Evolutionary conservation across 2,113 vertebrate species (phyloP), one percentile per base, ranked within the genome.

Genomic region (Telmatochromis sp.): DNA sequence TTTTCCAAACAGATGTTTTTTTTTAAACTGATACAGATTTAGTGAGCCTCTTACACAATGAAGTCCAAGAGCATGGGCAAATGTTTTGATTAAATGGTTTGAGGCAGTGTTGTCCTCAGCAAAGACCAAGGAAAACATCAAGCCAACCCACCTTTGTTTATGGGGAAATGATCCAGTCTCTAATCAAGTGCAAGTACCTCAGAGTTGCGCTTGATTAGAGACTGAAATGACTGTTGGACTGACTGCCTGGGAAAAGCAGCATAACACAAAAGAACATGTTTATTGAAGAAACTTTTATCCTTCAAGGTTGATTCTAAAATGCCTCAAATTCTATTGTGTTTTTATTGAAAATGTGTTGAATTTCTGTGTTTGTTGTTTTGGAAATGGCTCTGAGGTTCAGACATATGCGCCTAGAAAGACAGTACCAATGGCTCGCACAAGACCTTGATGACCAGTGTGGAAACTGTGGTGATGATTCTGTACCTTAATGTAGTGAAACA

Each of bases 381-480:
- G 7, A 65, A 65, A 37, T 37, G 19, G 60, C 10, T 65, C 33
- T 37, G 31, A 35, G 58, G 1, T n/a, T 63, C 58, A 35, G 58
- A 63, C 58, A 63, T 12, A 19, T 17, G 58, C 17, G 2, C 31
- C 31, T 63, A 63, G 31, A 65, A 65, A 35, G 31, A 65, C 9
- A 65, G 3, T 65, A 35, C 31, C 58, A 65, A 35, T 65, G 17
- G 60, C 60, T 35, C 3, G 0, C 60, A 65, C 31, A 35, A n/a
- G 60, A 0, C 31, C 9, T 0, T 12, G 58, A n/a, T 63, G 58
- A 73, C 63, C 7, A 71, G 35, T 21, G n/a, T 71, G 63, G n/a
- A 68, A 40, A 40, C 35, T 23, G 65, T 71, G 7, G 35, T 71
- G 12, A 71, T 40, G 0, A 9, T 71, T 71, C 65, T 71, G 35